Evolutionary conservation across 2,888 invertebrate genomes (phyloP).

Genomic region (Polydesmus complanatus): DNA sequence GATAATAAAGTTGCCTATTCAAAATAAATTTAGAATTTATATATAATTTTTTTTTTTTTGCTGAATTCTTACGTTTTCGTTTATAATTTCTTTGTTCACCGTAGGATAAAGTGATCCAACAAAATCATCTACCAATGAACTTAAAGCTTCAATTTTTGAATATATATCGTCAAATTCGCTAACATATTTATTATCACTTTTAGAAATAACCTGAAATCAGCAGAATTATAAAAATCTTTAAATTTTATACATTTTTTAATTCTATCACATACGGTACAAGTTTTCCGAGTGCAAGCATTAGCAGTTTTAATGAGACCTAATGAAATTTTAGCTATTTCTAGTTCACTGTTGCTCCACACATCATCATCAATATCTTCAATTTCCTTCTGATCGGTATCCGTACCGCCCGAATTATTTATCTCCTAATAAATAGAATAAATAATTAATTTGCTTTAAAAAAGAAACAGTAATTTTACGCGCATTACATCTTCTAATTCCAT

Average conservation of each 20-base stretch:
- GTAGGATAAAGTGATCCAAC: constrained; percentile 7
- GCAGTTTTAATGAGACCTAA: constrained; percentile 9
- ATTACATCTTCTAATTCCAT: constrained; percentile 3
- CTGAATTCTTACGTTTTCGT: constrained; percentile 1
- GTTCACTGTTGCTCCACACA: neutral
- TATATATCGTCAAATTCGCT: neutral
- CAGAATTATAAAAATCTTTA: neutral
- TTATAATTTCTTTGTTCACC: neutral
- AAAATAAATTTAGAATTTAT: neutral
- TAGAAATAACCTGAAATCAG: neutral
- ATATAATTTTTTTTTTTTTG: neutral
- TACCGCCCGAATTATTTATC: neutral
- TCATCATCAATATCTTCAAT: neutral
- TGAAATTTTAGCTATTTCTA: neutral
- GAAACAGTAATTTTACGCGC: neutral
- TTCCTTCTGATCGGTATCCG: neutral
- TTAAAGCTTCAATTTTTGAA: neutral
- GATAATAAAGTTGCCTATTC: neutral
- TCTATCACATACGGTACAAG: neutral
- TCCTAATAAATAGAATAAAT: neutral
- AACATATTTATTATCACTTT: neutral
- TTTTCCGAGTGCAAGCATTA: neutral
- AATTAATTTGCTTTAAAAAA: neutral
- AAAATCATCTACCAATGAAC: constrained; percentile 2
- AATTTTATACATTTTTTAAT: neutral